Conservation (phyloP, 2,113 vertebrate genomes). For the Callionymus lyra region DNA sequence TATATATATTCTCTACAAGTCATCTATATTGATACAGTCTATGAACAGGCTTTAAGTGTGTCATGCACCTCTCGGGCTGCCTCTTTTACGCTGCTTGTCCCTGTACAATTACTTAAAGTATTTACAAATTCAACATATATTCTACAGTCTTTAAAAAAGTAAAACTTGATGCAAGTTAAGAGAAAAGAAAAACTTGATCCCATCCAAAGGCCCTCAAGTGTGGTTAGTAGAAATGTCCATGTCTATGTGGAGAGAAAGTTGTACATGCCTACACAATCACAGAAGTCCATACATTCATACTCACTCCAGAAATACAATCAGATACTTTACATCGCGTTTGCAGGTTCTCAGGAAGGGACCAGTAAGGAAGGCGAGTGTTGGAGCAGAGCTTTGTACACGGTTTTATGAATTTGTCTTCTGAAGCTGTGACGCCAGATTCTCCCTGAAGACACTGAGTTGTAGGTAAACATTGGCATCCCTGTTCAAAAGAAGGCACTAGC, state of each 20-base stretch:
- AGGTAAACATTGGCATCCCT: constrained; percentile 11
- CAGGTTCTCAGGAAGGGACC: constrained; percentile 10
- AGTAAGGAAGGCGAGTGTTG: too few relatives aligned
- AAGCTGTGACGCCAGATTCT: too few relatives aligned
- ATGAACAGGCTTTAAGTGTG: constrained; percentile 65
- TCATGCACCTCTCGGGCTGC: constrained; percentile 68
- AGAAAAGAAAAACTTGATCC: constrained; percentile 85
- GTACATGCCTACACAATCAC: constrained; percentile 13
- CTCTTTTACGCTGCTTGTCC: constrained; percentile 52
- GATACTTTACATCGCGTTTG: constrained; percentile 13
- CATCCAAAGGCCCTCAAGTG: constrained; percentile 63
- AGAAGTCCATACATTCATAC: constrained; percentile 22
- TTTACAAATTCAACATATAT: constrained; percentile 95
- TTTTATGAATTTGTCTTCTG: constrained; percentile 16
- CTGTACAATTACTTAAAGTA: constrained; percentile 70
- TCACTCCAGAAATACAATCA: constrained; percentile 37
- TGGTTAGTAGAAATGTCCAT: constrained; percentile 45
- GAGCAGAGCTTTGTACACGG: constrained; percentile 4
- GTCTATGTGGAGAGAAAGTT: constrained; percentile 24
- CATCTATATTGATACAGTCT: constrained; percentile 69
- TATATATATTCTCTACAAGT: constrained; percentile 48
- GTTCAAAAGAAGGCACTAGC: constrained; percentile 59
- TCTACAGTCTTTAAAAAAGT: constrained; percentile 82
- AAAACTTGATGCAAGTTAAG: constrained; percentile 99
- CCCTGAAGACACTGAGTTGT: too few relatives aligned